Evolutionary conservation across 2,888 invertebrate species (phyloP), one percentile per base, ranked within the genome.

Genomic region (Scaeva pyrastri): DNA sequence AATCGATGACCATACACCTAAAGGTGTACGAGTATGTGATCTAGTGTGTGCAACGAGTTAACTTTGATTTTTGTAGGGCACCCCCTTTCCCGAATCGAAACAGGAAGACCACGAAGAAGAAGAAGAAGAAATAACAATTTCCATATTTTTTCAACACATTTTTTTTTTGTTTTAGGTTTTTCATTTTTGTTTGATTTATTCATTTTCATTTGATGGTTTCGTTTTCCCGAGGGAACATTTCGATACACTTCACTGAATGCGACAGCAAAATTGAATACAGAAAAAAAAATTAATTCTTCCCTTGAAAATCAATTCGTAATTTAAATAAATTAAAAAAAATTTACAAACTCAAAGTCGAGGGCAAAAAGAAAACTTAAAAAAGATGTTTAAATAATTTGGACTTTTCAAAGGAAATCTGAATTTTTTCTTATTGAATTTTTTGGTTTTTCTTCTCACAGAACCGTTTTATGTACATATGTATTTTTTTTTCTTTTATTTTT

Each of bases 241-340:
- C 60, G 68, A 68, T 68, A 58, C 85, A 85, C 80, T 84, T 84
- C 84, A 84, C 80, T 75, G 50, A 58, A 41, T 71, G 80, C 72
- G 66, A 68, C 68, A 76, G 60, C 55, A 76, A 80, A 74, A 80
- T 58, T 39, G 75, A 76, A 80, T 72, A 80, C 73, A 84, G 36
- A 78, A 66, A 71, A 78, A 66, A 71, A 11, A 12, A 64, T 14
- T n/a, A 31, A 48, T 11, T 26, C 12, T 74, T 55, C 50, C 36
- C n/a, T 43, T n/a, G n/a, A 16, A 41, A 64, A 39, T 39, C 43
- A 64, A 52, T 50, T 68, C 19, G 36, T 8, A 39, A 23, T 6
- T 60, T n/a, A 68, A 52, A 68, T 14, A 7, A 16, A 48, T 48
- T 36, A 14, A 66, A 48, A 12, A 31, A 48, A 12, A 31, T n/a